These are phyloP conservation scores for Scomber scombrus DNA, from an alignment of 2,113 vertebrate genomes.

Conservation along the genomic window DNA sequence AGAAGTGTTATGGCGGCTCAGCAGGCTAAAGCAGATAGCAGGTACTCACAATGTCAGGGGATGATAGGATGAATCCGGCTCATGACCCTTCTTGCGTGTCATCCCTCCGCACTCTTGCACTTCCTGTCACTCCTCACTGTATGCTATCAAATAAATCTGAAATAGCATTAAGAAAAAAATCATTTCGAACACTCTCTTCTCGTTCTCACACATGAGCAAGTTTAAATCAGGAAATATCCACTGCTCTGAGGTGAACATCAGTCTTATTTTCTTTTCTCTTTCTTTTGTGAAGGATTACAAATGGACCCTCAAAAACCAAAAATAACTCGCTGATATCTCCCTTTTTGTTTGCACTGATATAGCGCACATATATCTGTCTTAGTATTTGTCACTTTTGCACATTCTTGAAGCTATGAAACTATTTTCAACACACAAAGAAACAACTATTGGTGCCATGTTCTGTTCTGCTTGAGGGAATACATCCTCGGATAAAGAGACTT, in stretches of 20 bases:
- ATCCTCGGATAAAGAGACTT: neutral
- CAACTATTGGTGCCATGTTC: neutral
- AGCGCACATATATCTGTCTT: no score
- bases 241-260: neutral
- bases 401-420: neutral
- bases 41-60: constrained; percentile 50
- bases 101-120: constrained; percentile 8
- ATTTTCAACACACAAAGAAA: neutral
- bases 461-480: neutral
- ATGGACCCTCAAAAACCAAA: neutral
- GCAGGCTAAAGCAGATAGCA: constrained; percentile 50
- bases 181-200: neutral
- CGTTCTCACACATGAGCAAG: neutral
- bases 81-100: constrained; percentile 36
- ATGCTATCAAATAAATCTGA: constrained; percentile 6
- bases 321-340: neutral
- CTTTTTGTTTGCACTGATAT: constrained; percentile 7
- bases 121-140: constrained; percentile 13
- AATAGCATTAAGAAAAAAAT: neutral
- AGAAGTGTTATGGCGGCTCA: constrained; percentile 33
- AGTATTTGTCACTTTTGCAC: neutral
- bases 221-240: neutral
- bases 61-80: constrained; percentile 57
- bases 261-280: neutral
- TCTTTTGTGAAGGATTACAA: neutral